These are phyloP conservation scores for Buceros bicornis DNA, from an alignment of 2,797 vertebrate species.

Conservation along the genomic window DNA sequence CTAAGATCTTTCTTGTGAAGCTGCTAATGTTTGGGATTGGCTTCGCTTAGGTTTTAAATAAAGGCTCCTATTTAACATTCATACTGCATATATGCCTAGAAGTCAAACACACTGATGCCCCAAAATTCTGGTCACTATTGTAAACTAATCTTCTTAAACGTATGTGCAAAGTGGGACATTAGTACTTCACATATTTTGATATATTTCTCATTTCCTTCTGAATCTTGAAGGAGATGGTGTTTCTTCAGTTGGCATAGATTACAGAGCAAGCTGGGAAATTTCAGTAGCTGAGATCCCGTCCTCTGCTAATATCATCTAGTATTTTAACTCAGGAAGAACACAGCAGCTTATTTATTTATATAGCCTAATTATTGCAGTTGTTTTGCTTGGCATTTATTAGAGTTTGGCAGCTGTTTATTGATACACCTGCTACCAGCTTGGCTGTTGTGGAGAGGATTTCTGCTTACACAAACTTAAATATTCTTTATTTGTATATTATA, in stretches of 20 bases:
- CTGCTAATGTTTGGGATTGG: background rate
- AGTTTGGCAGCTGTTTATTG: constrained; percentile 9
- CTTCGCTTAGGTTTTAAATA: background rate
- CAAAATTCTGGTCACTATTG: background rate
- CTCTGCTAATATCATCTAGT: background rate
- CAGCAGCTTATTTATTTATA: constrained; percentile 35
- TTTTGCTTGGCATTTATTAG: constrained; percentile 52
- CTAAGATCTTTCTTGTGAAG: background rate
- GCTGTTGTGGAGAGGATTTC: constrained; percentile 22
- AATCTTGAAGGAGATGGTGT: background rate
- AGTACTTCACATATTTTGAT: background rate
- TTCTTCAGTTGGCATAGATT: background rate
- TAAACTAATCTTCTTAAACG: background rate
- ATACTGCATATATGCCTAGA: background rate
- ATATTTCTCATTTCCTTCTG: background rate
- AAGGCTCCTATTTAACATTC: constrained; percentile 16
- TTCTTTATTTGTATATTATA: background rate
- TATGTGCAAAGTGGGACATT: background rate
- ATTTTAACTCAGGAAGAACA: background rate
- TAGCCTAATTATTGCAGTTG: constrained; percentile 61
- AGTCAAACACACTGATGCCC: background rate
- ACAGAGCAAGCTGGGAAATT: background rate
- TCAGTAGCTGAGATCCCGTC: background rate
- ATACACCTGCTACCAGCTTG: constrained; percentile 40
- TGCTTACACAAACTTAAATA: constrained; percentile 44